Conservation (phyloP, 2,888 invertebrate species). For the Drosophila aldrichi region DNA sequence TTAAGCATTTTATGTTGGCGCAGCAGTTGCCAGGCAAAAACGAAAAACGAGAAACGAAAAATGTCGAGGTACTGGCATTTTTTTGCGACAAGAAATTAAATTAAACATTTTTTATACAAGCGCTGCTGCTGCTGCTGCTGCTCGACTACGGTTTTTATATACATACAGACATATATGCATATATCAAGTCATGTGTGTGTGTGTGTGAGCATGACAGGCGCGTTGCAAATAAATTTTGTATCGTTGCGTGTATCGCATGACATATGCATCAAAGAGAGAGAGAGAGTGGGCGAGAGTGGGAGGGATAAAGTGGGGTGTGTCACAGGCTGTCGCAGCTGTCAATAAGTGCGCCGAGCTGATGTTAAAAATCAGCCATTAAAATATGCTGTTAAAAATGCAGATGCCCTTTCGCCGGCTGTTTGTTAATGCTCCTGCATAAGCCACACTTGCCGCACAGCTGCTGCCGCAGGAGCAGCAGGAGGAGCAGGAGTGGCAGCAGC, state of each 20-base stretch:
- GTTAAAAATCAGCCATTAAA: conserved; percentile 80
- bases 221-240: conserved; percentile 75
- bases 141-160: conserved; percentile 9
- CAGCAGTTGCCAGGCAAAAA: conserved; percentile 67
- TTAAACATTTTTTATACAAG: conserved; percentile 74
- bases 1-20: conserved; percentile 79
- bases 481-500: conserved; percentile 23
- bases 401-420: conserved; percentile 49
- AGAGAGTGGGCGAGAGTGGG: not conserved
- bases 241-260: conserved; percentile 76
- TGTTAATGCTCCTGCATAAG: conserved; percentile 77
- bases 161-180: conserved; percentile 42
- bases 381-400: conserved; percentile 81
- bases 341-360: conserved; percentile 76
- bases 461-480: conserved; percentile 24
- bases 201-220: conserved; percentile 47
- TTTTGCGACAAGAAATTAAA: conserved; percentile 66
- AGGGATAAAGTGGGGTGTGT: conserved; percentile 15
- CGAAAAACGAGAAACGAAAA: no score
- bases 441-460: conserved; percentile 45
- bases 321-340: conserved; percentile 76
- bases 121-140: conserved; percentile 1
- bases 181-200: not conserved
- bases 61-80: conserved; percentile 35
- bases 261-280: conserved; percentile 71